Evolutionary conservation across 1,140 invertebrate species (phyloP).

Genomic region (Riptortus pedestris): DNA sequence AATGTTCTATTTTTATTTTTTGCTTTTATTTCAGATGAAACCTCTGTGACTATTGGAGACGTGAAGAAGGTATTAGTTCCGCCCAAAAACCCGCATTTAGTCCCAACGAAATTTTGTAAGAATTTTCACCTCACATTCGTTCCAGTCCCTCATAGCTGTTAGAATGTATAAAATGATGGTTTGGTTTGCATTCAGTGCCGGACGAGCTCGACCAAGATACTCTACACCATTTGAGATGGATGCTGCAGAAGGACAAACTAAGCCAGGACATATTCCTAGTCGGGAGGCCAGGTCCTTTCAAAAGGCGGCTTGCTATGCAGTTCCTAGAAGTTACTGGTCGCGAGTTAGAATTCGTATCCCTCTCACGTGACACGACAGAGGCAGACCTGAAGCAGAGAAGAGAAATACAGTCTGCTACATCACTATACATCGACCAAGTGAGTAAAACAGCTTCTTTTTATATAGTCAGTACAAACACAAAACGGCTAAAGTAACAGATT

Average conservation of each 20-base stretch:
- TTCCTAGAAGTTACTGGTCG: constrained; percentile 78
- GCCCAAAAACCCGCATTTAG: constrained; percentile 61
- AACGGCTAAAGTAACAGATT: too few relatives aligned
- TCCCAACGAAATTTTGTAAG: constrained; percentile 44
- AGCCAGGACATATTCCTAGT: constrained; percentile 93
- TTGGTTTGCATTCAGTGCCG: constrained; percentile 38
- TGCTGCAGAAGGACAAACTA: constrained; percentile 84
- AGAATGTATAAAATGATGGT: not conserved
- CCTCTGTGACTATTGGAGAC: constrained; percentile 59
- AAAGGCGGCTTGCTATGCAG: constrained; percentile 70
- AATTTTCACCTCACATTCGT: too few relatives aligned
- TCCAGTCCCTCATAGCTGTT: not conserved
- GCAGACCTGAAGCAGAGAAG: constrained; percentile 90
- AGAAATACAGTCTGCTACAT: constrained; percentile 78
- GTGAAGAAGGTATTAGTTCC: constrained; percentile 53
- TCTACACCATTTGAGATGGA: constrained; percentile 80
- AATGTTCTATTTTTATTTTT: too few relatives aligned
- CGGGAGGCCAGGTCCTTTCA: constrained; percentile 72
- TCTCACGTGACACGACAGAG: constrained; percentile 93
- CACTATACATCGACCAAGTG: constrained; percentile 88
- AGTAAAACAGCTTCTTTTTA: not conserved
- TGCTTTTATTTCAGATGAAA: constrained; percentile 21
- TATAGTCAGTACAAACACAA: too few relatives aligned
- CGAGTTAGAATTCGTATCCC: constrained; percentile 85
- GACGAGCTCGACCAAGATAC: constrained; percentile 55